phyloP scores from a whole-genome alignment of 2,113 vertebrate species.

The Nothocercus nigrocapillus region DNA sequence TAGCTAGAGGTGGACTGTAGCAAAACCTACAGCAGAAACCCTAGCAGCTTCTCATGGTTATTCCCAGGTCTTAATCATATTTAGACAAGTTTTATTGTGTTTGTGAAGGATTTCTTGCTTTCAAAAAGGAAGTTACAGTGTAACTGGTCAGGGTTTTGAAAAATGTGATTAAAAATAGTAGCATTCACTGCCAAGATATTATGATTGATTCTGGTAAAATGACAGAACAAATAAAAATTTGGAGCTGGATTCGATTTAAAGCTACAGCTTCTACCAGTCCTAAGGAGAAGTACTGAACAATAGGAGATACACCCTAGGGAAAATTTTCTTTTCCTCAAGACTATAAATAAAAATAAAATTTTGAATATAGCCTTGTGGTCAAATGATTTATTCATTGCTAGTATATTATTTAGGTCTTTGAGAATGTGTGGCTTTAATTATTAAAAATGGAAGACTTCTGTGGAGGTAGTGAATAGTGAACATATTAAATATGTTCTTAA shows the following conservation, averaged over 20 bases:
- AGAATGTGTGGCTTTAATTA: constrained; percentile 57
- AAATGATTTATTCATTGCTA: constrained; percentile 71
- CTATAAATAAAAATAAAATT: constrained; percentile 68
- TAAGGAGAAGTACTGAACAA: not conserved
- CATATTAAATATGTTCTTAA: not conserved
- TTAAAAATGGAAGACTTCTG: constrained; percentile 9
- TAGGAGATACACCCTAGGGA: not conserved
- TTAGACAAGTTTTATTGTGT: not conserved
- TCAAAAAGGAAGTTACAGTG: not conserved
- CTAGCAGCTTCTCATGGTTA: not conserved
- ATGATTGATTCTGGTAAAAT: not conserved
- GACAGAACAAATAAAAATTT: not conserved
- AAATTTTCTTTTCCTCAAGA: constrained; percentile 47
- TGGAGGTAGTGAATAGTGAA: not conserved
- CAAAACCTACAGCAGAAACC: not conserved
- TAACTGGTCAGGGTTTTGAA: not conserved
- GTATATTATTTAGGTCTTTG: constrained; percentile 68
- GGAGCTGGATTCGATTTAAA: not conserved
- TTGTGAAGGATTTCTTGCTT: not conserved
- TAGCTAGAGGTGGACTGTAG: not conserved
- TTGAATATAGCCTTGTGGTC: constrained; percentile 7
- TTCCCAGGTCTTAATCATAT: not conserved
- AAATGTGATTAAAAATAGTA: not conserved
- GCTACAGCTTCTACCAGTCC: not conserved
- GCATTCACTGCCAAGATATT: not conserved